A percentile compares a stretch with the other conserved stretches of the same genome.
phyloP scores from a whole-genome alignment of 2,797 vertebrate species.

The Bradypodion pumilum region DNA sequence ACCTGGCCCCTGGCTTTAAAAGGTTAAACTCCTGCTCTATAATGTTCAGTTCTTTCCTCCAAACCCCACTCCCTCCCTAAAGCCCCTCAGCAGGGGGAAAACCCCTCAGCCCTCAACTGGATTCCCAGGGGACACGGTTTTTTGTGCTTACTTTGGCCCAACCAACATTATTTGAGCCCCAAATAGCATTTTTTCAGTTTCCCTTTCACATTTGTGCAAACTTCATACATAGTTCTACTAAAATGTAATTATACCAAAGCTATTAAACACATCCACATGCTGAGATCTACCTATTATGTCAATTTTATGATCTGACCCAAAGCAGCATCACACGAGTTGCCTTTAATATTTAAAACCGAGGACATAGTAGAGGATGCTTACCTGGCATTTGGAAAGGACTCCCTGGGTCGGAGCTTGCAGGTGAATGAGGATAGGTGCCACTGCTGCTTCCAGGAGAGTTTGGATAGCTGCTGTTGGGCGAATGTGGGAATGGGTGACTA shows the following conservation, averaged over 20 bases:
- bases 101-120: too few relatives aligned
- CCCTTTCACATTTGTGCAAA: too few relatives aligned
- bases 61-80: neutral
- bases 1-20: too few relatives aligned
- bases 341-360: neutral
- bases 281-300: neutral
- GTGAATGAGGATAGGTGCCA: constrained; percentile 94
- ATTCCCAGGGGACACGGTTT: too few relatives aligned
- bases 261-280: neutral
- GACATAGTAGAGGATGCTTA: constrained; percentile 59
- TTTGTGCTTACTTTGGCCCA: too few relatives aligned
- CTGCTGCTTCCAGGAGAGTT: constrained; percentile 92
- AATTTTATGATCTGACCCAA: neutral
- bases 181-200: too few relatives aligned
- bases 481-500: constrained; percentile 88
- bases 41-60: neutral
- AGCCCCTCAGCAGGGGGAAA: neutral
- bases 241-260: neutral
- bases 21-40: too few relatives aligned
- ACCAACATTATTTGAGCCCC: too few relatives aligned
- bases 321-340: neutral
- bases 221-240: too few relatives aligned
- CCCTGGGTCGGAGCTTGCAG: constrained; percentile 93
- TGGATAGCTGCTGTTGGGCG: constrained; percentile 94
- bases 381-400: constrained; percentile 99